These are phyloP conservation scores for Habroteleia sp. DNA, from an alignment of 2,888 invertebrate genomes.

Conservation along the genomic window DNA sequence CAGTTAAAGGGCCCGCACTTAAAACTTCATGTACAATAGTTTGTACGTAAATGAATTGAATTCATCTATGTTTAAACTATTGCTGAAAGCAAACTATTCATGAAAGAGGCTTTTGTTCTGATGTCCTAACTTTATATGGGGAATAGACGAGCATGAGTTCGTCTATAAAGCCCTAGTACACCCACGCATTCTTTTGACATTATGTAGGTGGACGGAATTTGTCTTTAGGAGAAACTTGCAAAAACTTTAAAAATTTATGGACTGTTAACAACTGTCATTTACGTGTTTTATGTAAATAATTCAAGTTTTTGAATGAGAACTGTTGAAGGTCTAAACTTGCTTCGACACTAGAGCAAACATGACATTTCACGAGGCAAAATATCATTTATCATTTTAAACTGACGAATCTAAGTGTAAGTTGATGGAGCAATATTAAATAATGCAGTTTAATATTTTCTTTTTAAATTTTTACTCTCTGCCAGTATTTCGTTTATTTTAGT, in stretches of 20 bases:
- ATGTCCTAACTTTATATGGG: conserved; percentile 34
- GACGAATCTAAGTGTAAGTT: too few relatives aligned
- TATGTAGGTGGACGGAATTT: conserved; percentile 56
- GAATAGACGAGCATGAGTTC: conserved; percentile 48
- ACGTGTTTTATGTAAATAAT: conserved; percentile 51
- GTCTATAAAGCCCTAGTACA: conserved; percentile 38
- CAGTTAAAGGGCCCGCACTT: conserved; percentile 47
- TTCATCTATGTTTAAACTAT: too few relatives aligned
- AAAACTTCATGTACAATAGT: conserved; percentile 53
- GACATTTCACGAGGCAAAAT: too few relatives aligned
- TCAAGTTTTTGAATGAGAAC: conserved; percentile 11
- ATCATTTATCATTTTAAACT: too few relatives aligned
- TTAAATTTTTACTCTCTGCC: too few relatives aligned
- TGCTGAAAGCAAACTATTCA: too few relatives aligned
- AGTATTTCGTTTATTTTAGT: too few relatives aligned
- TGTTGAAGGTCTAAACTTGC: too few relatives aligned
- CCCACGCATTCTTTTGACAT: conserved; percentile 47
- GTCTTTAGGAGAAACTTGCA: conserved; percentile 40
- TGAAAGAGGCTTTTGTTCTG: conserved; percentile 61
- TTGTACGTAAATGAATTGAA: conserved; percentile 58
- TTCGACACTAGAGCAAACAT: too few relatives aligned
- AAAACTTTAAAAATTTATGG: conserved; percentile 44
- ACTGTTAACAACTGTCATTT: conserved; percentile 56
- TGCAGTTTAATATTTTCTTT: too few relatives aligned
- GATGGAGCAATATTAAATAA: too few relatives aligned